These are phyloP conservation scores for Sylvia borin DNA, from an alignment of 2,797 vertebrate species.

Conservation along the genomic window DNA sequence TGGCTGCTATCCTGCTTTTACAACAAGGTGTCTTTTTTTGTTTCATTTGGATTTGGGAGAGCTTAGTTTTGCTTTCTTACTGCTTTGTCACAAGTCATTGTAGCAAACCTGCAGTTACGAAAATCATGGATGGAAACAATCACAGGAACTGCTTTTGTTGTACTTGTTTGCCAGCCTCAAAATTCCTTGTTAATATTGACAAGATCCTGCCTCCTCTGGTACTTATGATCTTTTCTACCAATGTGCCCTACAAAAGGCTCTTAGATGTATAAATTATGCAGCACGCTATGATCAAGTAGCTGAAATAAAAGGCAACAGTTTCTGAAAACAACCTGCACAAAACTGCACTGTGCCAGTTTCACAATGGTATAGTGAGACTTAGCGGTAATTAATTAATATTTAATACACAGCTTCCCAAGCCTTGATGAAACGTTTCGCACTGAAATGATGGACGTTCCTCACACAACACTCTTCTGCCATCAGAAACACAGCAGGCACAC, in stretches of 20 bases:
- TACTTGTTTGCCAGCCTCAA: not conserved
- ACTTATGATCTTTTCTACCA: not conserved
- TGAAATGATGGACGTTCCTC: not conserved
- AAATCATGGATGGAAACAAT: constrained; percentile 16
- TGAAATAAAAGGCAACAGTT: constrained; percentile 40
- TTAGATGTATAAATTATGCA: constrained; percentile 52
- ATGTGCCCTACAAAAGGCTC: constrained; percentile 12
- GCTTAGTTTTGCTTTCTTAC: constrained; percentile 38
- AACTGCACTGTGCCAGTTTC: constrained; percentile 9
- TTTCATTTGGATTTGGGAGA: not conserved
- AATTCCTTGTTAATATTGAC: not conserved
- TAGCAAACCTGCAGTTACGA: constrained; percentile 19
- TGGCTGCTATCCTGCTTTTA: not conserved
- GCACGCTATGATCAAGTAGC: not conserved
- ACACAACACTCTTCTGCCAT: not conserved
- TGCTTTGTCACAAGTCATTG: constrained; percentile 17
- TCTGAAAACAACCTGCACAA: constrained; percentile 34
- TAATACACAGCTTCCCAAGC: not conserved
- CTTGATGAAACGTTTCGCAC: not conserved
- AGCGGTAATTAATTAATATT: constrained; percentile 5
- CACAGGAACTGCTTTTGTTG: not conserved
- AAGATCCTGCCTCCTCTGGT: not conserved
- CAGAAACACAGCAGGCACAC: not conserved
- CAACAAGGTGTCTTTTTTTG: not conserved
- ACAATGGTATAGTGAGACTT: not conserved